Base-by-base conservation (phyloP, 2,113 vertebrate genomes). In the Cottus gobio region DNA sequence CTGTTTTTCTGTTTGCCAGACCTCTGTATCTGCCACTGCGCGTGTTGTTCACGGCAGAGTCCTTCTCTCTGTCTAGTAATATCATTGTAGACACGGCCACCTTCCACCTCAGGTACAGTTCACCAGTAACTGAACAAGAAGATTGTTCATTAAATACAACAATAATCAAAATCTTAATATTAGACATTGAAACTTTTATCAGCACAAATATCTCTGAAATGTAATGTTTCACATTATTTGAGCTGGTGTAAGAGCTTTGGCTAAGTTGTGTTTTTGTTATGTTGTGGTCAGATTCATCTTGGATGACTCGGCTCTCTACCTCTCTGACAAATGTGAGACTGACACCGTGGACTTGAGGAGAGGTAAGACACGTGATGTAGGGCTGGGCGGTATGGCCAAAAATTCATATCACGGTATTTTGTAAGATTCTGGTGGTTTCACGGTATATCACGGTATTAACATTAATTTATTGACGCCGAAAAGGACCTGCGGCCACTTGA, bases 1-100 rank as follows among this genome's bases (percentile, higher is more conserved):
- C 15, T 37, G 37, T 67, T 13, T 63, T 48, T 57, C 37, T 64
- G n/a, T 78, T 73, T 83, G 31, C 2, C 89, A 97, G 97, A 90
- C 97, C 97, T 12, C 93, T 97, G 71, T 96, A 98, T 93, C 94
- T 98, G 72, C 97, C 97, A 0, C 85, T 97, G 80, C 94, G 96
- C 7, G 87, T 96, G 75, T 86, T 97, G 52, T 90, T 97, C 84
- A 97, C 96, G 0, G 96, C 96, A 0, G 97, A 98, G 90, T 97
- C 96, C 75, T 98, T 98, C 90, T 97, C 96, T 34, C 91, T 98
- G 42, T 98, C 97, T 82, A 98, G 96, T 76, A 98, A 98, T 73
- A 97, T 98, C 78, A 96, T 97, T 44, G 96, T 97, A 74, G 97
- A 98, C 88, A 98, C 97, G 0, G 95, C 97, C 1, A 96, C 97